Percentiles rank a stretch among this genome's conserved stretches.
Conservation (phyloP, 2,797 vertebrate species). For the Prunella strophiata region DNA sequence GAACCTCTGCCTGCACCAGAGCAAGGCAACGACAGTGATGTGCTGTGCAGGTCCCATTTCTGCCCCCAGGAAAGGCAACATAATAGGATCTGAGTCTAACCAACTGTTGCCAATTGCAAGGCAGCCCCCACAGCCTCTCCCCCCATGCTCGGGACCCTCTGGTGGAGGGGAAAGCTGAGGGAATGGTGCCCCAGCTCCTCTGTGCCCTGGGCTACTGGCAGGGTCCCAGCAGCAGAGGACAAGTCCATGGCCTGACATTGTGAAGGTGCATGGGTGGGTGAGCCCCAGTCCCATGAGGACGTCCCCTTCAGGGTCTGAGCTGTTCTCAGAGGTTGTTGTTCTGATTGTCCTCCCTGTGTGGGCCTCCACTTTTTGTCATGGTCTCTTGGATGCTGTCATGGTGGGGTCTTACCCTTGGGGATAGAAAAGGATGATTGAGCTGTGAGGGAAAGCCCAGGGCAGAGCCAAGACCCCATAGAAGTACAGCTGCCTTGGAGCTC, state of each 20-base stretch:
- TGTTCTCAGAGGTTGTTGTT: conserved; percentile 79
- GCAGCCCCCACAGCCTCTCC: neutral
- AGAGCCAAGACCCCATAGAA: neutral
- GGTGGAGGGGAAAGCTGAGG: neutral
- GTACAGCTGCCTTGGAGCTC: neutral
- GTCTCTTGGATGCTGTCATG: conserved; percentile 72
- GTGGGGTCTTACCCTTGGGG: conserved; percentile 79
- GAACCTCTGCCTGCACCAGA: neutral
- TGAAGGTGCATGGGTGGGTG: neutral
- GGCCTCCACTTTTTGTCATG: conserved; percentile 76
- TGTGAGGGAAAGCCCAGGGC: neutral
- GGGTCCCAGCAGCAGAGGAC: neutral
- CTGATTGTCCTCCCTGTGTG: conserved; percentile 81
- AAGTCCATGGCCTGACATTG: fast-evolving
- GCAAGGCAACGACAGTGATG: neutral
- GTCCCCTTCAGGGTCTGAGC: neutral
- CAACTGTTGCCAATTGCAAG: neutral
- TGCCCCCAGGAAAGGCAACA: neutral
- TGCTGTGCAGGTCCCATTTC: neutral
- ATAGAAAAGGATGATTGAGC: neutral
- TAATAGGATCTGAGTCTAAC: neutral
- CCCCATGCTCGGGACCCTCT: fast-evolving
- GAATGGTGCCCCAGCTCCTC: neutral
- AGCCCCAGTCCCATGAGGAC: neutral
- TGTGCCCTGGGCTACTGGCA: neutral